phyloP scores from a whole-genome alignment of 2,797 vertebrate species.

The Pangasius macronema region DNA sequence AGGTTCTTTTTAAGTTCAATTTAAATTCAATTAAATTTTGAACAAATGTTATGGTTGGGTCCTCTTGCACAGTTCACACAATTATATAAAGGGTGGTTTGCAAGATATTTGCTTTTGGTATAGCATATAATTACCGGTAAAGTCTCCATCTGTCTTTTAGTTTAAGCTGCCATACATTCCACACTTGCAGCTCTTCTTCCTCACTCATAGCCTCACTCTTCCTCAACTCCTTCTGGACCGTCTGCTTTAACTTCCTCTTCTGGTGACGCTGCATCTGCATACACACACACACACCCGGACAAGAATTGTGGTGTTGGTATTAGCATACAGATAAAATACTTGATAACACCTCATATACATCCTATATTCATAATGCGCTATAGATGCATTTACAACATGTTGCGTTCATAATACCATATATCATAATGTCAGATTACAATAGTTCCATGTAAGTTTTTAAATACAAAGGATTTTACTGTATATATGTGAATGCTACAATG shows the following conservation, averaged over 20 bases:
- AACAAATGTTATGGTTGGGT: neutral
- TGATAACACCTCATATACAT: neutral
- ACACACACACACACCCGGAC: conserved; percentile 22
- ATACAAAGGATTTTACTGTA: neutral
- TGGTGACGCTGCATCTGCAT: conserved; percentile 75
- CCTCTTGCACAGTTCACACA: conserved; percentile 10
- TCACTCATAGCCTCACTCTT: conserved; percentile 78
- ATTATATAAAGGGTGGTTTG: neutral
- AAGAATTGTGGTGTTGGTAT: neutral
- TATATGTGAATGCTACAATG: neutral
- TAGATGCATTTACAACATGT: neutral
- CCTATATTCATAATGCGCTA: neutral
- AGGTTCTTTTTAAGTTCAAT: neutral
- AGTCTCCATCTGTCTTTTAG: conserved; percentile 83
- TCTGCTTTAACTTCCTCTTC: conserved; percentile 81
- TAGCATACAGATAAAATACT: neutral
- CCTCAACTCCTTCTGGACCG: conserved; percentile 73
- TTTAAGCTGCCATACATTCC: conserved; percentile 81
- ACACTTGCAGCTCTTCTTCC: conserved; percentile 67
- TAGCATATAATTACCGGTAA: conserved; percentile 80
- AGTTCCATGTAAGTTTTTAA: neutral
- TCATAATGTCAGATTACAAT: neutral
- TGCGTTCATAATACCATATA: neutral
- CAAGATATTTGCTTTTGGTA: neutral
- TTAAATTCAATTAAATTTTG: neutral